Conservation (phyloP, 2,888 invertebrate species). For the Tetramorium bicarinatum region DNA sequence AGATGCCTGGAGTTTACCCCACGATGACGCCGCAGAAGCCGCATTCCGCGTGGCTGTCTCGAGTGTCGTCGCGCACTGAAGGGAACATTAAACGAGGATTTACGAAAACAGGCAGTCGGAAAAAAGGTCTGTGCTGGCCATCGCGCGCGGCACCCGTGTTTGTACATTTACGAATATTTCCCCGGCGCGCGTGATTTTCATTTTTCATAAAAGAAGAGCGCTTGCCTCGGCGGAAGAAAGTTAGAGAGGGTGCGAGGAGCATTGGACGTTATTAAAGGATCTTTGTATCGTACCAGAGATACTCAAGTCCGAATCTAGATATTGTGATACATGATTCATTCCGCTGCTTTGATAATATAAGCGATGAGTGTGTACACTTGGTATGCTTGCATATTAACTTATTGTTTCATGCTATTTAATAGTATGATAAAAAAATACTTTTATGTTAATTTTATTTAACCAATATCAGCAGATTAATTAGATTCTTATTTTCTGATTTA, state of each 20-base stretch:
- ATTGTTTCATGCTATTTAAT: not conserved
- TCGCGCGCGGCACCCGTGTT: slow-evolving; percentile 20
- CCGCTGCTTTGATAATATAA: not conserved
- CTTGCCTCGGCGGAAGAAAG: slow-evolving; percentile 13
- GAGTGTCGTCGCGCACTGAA: slow-evolving; percentile 37
- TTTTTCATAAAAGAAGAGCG: slow-evolving; percentile 42
- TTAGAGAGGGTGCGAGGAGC: slow-evolving; percentile 22
- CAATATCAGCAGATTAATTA: not conserved
- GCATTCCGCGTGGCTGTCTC: slow-evolving; percentile 39
- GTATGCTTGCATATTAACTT: not conserved
- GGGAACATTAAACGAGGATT: slow-evolving; percentile 54
- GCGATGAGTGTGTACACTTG: not conserved
- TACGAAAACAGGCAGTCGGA: slow-evolving; percentile 51
- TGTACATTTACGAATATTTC: slow-evolving; percentile 48
- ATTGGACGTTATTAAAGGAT: slow-evolving; percentile 22
- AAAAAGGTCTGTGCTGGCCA: slow-evolving; percentile 40
- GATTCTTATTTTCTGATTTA: not conserved
- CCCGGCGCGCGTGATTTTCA: slow-evolving; percentile 47
- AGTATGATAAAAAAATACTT: not conserved
- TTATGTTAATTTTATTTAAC: not conserved
- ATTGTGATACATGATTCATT: not conserved
- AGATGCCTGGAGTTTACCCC: slow-evolving; percentile 36
- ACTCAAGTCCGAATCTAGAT: not conserved
- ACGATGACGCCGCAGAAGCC: slow-evolving; percentile 47
- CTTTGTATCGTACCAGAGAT: not conserved